Conservation (phyloP, 2,113 vertebrate genomes). For the Symphodus melops region DNA sequence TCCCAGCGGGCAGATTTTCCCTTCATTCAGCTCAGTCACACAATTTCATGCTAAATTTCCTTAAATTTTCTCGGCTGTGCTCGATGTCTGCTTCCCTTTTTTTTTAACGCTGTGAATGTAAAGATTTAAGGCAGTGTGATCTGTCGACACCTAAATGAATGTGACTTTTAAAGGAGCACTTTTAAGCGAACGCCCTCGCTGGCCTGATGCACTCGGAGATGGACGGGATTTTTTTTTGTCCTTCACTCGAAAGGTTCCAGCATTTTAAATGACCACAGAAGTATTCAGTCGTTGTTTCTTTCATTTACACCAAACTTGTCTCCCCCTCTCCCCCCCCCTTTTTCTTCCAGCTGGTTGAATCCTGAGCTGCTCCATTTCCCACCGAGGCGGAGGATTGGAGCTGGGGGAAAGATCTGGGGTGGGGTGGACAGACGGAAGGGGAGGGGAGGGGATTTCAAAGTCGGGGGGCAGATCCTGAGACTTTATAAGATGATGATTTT, state of each 20-base stretch:
- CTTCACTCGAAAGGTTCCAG: background rate
- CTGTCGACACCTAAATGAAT: background rate
- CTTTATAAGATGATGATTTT: slow-evolving; percentile 28
- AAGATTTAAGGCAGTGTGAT: background rate
- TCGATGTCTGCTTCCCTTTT: background rate
- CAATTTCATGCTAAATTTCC: slow-evolving; percentile 29
- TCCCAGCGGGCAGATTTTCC: slow-evolving; percentile 26
- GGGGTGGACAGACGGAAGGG: slow-evolving; percentile 7
- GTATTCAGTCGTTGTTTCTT: background rate
- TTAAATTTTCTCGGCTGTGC: background rate
- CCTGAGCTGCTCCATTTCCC: slow-evolving; percentile 63
- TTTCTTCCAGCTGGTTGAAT: slow-evolving; percentile 82
- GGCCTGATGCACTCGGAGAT: background rate
- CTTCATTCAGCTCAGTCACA: background rate
- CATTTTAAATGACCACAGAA: slow-evolving; percentile 18
- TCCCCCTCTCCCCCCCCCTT: slow-evolving; percentile 40
- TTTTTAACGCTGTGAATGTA: slow-evolving; percentile 12
- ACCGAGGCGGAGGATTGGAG: slow-evolving; percentile 48
- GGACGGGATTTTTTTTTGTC: background rate
- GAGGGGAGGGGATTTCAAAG: background rate
- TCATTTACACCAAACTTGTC: slow-evolving; percentile 35
- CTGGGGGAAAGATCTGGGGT: slow-evolving; percentile 14
- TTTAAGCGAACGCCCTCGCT: slow-evolving; percentile 3
- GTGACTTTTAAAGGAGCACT: slow-evolving; percentile 17
- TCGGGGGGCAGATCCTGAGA: background rate